A percentile compares a stretch with the other conserved stretches of the same genome.
phyloP scores from a whole-genome alignment of 2,888 invertebrate species.

The Microchrysa polita region DNA sequence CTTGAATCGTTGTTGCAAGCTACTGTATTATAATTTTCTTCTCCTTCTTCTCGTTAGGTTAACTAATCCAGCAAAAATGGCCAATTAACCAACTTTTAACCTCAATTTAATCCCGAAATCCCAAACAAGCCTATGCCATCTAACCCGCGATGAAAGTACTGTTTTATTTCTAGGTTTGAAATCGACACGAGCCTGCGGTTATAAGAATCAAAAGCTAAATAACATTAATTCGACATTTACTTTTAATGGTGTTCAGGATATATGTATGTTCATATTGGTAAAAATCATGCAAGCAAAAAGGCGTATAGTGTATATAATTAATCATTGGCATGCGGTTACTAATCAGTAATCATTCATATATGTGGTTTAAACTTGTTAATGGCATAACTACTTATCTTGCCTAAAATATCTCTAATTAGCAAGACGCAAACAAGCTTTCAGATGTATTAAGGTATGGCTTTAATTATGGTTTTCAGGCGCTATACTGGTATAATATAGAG shows the following conservation, averaged over 20 bases:
- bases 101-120: no score
- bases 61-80: no score
- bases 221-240: not conserved
- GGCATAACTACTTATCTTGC: conserved; percentile 40
- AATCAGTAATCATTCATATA: conserved; percentile 38
- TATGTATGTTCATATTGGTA: not conserved
- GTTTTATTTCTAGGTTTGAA: no score
- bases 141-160: no score
- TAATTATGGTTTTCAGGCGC: conserved; percentile 35
- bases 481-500: conserved; percentile 41
- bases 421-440: conserved; percentile 11
- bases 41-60: no score
- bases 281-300: conserved; percentile 18
- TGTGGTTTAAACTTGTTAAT: conserved; percentile 38
- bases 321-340: conserved; percentile 37
- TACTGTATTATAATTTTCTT: no score
- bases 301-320: conserved; percentile 32
- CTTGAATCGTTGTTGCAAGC: no score
- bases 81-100: no score
- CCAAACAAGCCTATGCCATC: no score
- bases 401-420: conserved; percentile 43
- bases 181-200: not conserved
- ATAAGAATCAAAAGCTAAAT: not conserved
- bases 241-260: no score
- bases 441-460: conserved; percentile 23